phyloP scores from a whole-genome alignment of 2,888 invertebrate species.

The Pammene aurita region DNA sequence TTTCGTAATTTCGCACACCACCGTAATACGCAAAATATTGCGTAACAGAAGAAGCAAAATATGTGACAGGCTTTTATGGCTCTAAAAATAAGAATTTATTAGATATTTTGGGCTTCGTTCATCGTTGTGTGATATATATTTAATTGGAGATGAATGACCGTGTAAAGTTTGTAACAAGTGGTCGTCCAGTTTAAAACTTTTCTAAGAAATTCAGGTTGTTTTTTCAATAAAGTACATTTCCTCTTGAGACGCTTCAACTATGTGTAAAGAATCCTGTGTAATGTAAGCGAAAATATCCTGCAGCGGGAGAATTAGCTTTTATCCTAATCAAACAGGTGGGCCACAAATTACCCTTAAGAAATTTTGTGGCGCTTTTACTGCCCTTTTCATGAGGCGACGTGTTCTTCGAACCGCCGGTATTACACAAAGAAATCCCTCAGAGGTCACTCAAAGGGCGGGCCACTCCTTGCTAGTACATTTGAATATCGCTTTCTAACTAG shows the following conservation, averaged over 20 bases:
- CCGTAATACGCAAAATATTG: too few relatives aligned
- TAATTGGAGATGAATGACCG: too few relatives aligned
- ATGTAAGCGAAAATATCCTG: conserved; percentile 8
- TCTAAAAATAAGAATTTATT: too few relatives aligned
- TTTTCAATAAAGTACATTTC: conserved; percentile 13
- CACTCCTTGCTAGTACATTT: conserved; percentile 35
- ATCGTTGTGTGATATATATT: too few relatives aligned
- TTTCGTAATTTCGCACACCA: too few relatives aligned
- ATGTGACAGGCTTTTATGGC: too few relatives aligned
- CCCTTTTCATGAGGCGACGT: conserved; percentile 38
- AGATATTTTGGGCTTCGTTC: too few relatives aligned
- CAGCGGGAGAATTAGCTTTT: conserved; percentile 51
- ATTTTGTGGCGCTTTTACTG: conserved; percentile 42
- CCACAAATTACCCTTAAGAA: conserved; percentile 34
- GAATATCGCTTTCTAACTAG: conserved; percentile 36
- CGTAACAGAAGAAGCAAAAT: too few relatives aligned
- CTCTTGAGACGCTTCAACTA: conserved; percentile 12
- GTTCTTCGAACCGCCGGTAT: conserved; percentile 38
- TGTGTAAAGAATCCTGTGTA: conserved; percentile 8
- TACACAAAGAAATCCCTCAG: conserved; percentile 42
- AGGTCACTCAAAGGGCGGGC: conserved; percentile 46
- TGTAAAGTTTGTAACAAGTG: too few relatives aligned
- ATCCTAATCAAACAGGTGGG: conserved; percentile 57
- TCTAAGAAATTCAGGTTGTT: not conserved
- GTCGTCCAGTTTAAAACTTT: too few relatives aligned